A percentile compares a stretch with the other conserved stretches of the same genome.
phyloP scores from a whole-genome alignment of 2,888 invertebrate genomes.

The Electrophaes corylata region DNA sequence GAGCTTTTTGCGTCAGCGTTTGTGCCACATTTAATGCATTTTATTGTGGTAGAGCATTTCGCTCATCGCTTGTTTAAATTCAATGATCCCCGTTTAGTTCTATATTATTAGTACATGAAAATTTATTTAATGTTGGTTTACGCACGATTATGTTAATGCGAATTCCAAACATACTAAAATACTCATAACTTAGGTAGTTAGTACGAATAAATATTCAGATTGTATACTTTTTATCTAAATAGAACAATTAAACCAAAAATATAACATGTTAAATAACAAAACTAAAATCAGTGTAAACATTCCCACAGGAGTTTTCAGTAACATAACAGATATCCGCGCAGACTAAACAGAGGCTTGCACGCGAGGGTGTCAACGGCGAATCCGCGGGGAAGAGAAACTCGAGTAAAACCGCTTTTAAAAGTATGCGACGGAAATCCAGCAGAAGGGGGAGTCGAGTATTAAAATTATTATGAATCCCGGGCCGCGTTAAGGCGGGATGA shows the following conservation, averaged over 20 bases:
- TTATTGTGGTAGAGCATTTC: slow-evolving; percentile 33
- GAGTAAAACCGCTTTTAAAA: slow-evolving; percentile 66
- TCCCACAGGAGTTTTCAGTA: slow-evolving; percentile 68
- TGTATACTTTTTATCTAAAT: neutral
- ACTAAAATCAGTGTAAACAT: slow-evolving; percentile 49
- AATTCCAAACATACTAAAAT: neutral
- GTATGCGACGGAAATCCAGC: slow-evolving; percentile 65
- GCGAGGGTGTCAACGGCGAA: slow-evolving; percentile 67
- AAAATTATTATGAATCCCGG: slow-evolving; percentile 82
- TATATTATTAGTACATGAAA: slow-evolving; percentile 1
- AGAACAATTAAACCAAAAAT: slow-evolving; percentile 6
- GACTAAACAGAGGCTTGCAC: slow-evolving; percentile 61
- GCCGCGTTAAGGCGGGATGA: slow-evolving; percentile 74
- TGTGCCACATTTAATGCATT: slow-evolving; percentile 40
- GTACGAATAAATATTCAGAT: too few relatives aligned
- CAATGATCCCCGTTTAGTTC: slow-evolving; percentile 28
- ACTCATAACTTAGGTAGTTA: neutral
- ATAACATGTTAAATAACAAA: slow-evolving; percentile 48
- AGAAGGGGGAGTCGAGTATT: slow-evolving; percentile 64
- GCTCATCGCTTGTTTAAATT: slow-evolving; percentile 26
- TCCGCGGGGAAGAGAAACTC: slow-evolving; percentile 53
- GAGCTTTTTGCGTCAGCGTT: slow-evolving; percentile 47
- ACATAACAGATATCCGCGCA: slow-evolving; percentile 50
- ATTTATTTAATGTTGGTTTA: neutral
- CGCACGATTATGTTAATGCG: neutral